These are phyloP conservation scores for Polyploca ridens DNA, from an alignment of 2,888 invertebrate genomes.

Conservation along the genomic window DNA sequence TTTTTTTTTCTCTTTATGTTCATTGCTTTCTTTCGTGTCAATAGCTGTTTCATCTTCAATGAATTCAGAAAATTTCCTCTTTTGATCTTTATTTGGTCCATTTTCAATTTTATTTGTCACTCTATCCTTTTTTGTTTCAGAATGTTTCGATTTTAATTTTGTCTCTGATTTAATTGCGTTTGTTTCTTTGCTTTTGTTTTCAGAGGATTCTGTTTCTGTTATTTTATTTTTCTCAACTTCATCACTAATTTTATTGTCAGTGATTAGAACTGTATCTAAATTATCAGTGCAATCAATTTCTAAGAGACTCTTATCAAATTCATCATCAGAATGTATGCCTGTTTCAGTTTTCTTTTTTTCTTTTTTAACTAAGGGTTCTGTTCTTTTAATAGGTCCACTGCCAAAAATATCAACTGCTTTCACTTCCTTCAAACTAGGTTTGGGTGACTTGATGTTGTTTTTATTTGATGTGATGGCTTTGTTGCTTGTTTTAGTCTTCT, in stretches of 20 bases:
- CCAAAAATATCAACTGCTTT: slow-evolving; percentile 86
- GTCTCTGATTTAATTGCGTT: background rate
- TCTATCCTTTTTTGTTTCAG: slow-evolving; percentile 24
- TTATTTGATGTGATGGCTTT: slow-evolving; percentile 34
- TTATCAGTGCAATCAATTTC: slow-evolving; percentile 36
- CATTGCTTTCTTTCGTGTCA: slow-evolving; percentile 14
- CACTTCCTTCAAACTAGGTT: slow-evolving; percentile 60
- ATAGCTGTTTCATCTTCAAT: slow-evolving; percentile 39
- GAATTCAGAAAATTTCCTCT: slow-evolving; percentile 63
- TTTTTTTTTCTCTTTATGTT: slow-evolving; percentile 12
- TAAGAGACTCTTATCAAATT: slow-evolving; percentile 88
- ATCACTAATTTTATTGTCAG: slow-evolving; percentile 10
- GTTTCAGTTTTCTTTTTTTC: slow-evolving; percentile 72
- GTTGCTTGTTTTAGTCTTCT: slow-evolving; percentile 44
- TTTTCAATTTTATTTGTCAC: slow-evolving; percentile 35
- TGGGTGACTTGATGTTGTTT: slow-evolving; percentile 43
- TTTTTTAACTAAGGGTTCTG: slow-evolving; percentile 76
- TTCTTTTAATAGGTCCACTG: slow-evolving; percentile 84
- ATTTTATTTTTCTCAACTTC: slow-evolving; percentile 8
- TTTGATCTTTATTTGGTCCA: slow-evolving; percentile 45
- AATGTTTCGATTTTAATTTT: background rate
- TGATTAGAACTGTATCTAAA: slow-evolving; percentile 18
- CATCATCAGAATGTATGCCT: slow-evolving; percentile 87
- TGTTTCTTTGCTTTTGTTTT: slow-evolving; percentile 6
- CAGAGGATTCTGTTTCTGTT: background rate